A percentile compares a stretch with the other conserved stretches of the same genome.
Evolutionary conservation across 2,797 vertebrate genomes (phyloP).

Genomic region (Anguilla marmorata): DNA sequence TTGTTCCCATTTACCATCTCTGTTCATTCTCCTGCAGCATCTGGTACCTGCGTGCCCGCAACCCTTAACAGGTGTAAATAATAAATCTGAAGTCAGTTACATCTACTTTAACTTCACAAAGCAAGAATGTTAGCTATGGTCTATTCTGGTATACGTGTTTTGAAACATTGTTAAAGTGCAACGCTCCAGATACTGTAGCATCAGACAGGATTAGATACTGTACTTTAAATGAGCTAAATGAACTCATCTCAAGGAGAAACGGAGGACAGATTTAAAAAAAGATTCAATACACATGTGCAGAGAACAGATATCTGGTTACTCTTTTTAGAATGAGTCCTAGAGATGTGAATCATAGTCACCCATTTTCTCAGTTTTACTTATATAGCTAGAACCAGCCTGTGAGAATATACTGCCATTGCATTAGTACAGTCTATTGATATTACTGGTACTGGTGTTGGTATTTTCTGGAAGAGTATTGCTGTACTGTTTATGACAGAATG

Average conservation of each 20-base stretch:
- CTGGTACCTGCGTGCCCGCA: neutral
- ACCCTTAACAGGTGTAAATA: too few species aligned
- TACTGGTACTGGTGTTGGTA: neutral
- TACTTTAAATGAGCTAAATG: neutral
- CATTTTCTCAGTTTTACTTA: neutral
- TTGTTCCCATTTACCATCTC: neutral
- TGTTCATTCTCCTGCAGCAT: neutral
- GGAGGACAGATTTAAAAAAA: neutral
- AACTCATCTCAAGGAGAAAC: neutral
- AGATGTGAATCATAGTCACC: neutral
- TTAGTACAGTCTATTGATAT: neutral
- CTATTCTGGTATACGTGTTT: neutral
- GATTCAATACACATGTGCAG: neutral
- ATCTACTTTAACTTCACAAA: neutral
- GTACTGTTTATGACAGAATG: neutral
- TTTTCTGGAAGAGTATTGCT: neutral
- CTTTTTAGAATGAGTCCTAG: neutral
- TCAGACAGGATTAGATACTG: neutral
- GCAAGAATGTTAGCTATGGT: neutral
- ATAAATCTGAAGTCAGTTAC: neutral
- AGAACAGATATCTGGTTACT: neutral
- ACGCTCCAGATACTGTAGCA: conserved; percentile 11
- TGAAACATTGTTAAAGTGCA: neutral
- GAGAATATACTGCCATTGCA: neutral
- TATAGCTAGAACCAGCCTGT: neutral